A percentile compares a stretch with the other conserved stretches of the same genome.
Evolutionary conservation across 2,797 vertebrate genomes (phyloP).

Genomic region (Dryobates pubescens): DNA sequence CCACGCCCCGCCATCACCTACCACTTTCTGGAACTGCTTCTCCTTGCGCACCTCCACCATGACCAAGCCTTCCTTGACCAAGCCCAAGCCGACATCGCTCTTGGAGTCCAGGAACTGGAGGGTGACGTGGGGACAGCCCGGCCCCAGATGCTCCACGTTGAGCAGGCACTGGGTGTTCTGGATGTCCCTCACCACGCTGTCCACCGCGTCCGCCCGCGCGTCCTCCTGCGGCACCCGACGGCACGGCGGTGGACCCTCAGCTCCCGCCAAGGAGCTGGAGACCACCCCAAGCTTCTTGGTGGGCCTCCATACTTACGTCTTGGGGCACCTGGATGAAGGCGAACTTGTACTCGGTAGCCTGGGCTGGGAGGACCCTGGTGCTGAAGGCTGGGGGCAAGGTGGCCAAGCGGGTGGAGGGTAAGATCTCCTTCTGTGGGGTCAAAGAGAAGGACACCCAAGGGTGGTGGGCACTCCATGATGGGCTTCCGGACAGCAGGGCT

Average conservation of each 20-base stretch:
- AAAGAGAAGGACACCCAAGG: neutral
- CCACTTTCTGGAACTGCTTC: constrained; percentile 94
- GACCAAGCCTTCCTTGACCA: constrained; percentile 94
- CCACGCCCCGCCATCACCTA: constrained; percentile 58
- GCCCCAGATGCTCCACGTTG: constrained; percentile 90
- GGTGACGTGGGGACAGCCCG: constrained; percentile 87
- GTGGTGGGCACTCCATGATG: neutral
- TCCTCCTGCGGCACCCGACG: constrained; percentile 83
- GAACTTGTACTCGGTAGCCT: constrained; percentile 93
- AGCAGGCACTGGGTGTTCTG: constrained; percentile 96
- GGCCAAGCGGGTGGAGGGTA: constrained; percentile 88
- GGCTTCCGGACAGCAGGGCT: neutral
- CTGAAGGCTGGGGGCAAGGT: constrained; percentile 90
- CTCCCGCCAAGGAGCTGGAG: neutral
- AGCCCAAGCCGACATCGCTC: constrained; percentile 91
- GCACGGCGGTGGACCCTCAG: neutral
- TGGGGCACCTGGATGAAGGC: constrained; percentile 95
- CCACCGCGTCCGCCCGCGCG: constrained; percentile 90
- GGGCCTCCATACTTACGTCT: constrained; percentile 84
- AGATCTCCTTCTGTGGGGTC: constrained; percentile 86
- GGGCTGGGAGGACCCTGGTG: constrained; percentile 86
- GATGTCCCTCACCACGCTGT: constrained; percentile 93
- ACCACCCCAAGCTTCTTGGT: neutral
- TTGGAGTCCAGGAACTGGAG: constrained; percentile 94
- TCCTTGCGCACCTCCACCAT: constrained; percentile 97